Base-by-base conservation (phyloP, 2,888 invertebrate species). In the Andrena camellia region DNA sequence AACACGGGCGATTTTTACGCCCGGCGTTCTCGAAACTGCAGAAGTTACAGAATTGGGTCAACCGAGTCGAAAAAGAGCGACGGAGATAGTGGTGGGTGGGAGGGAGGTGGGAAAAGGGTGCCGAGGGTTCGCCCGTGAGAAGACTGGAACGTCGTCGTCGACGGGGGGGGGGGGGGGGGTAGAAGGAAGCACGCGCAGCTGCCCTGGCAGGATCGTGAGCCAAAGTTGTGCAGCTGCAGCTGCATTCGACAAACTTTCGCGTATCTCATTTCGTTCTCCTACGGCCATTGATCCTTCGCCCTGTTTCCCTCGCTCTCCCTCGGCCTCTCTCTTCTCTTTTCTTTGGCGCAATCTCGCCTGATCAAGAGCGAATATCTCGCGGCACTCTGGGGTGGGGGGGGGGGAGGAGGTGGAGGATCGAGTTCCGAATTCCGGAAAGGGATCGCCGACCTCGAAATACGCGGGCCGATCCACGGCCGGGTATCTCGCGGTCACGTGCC, bases 21-120 rank as follows among this genome's bases (percentile, higher is more conserved):
- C 57, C 52, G 79, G 59, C 82, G 64, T 83, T 88, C 79, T 54
- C 72, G 31, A 48, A 74, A 78, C 79, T 70, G 31, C 50, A 52
- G 31, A 86, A 88, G 88, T 88, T 80, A 48, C 67, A 33, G 85
- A 88, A 88, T 86, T 86, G 74, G 88, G 88, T 88, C 88, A 82
- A 62, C 72, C 81, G 72, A 77, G 84, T 74, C 74, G 80, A 81
- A 71, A 78, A 63, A 52, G 67, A 69, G 57, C 26, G 62, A 50
- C 62, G 48, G 66, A 33, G n/a, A 59, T 17, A 31, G 31, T 17
- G 48, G 13, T 48, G 42, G 50, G 59, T 62, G 42, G 35, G 54
- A 48, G 60, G 74, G 33, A 63, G 54, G 68, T 62, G 35, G 35
- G 52, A 57, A 23, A 54, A 33, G 68, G 26, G 72, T 42, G 42